A percentile compares a stretch with the other conserved stretches of the same genome.
Evolutionary conservation across 2,888 invertebrate species (phyloP).

Genomic region (Dioctria linearis): DNA sequence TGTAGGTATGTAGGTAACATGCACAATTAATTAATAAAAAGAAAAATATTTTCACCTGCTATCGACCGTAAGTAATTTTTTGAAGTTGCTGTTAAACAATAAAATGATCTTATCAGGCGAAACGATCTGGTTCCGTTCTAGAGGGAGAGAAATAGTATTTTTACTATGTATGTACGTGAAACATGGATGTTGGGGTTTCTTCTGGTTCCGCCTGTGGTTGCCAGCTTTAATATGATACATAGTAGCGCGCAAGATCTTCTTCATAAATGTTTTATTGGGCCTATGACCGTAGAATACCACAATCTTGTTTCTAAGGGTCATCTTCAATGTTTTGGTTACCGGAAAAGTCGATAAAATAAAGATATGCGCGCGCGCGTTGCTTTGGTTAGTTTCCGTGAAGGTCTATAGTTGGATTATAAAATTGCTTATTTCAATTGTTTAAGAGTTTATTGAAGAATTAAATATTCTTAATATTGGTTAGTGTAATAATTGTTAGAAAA

Average conservation of each 20-base stretch:
- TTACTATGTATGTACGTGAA: neutral
- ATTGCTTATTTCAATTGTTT: too few relatives aligned
- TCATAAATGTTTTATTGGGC: neutral
- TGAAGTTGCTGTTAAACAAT: constrained; percentile 52
- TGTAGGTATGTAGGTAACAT: too few relatives aligned
- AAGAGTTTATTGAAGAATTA: too few relatives aligned
- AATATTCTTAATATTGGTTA: too few relatives aligned
- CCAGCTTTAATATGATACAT: neutral
- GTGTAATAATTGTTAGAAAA: too few relatives aligned
- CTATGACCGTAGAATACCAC: constrained; percentile 12
- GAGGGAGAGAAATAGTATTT: constrained; percentile 16
- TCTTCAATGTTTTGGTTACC: constrained; percentile 31
- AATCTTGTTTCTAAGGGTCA: constrained; percentile 29
- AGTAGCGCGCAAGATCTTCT: too few relatives aligned
- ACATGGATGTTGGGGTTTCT: constrained; percentile 30
- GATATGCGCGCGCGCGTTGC: neutral
- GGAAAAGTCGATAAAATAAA: constrained; percentile 37
- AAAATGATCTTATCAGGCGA: constrained; percentile 50
- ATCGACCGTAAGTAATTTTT: constrained; percentile 42
- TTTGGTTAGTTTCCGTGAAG: constrained; percentile 32
- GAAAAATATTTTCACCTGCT: constrained; percentile 16
- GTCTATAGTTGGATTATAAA: neutral
- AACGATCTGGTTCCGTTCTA: constrained; percentile 40
- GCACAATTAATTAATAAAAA: neutral
- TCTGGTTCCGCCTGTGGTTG: constrained; percentile 15